Conservation (phyloP, 2,888 invertebrate genomes). For the Pollenia labialis region DNA sequence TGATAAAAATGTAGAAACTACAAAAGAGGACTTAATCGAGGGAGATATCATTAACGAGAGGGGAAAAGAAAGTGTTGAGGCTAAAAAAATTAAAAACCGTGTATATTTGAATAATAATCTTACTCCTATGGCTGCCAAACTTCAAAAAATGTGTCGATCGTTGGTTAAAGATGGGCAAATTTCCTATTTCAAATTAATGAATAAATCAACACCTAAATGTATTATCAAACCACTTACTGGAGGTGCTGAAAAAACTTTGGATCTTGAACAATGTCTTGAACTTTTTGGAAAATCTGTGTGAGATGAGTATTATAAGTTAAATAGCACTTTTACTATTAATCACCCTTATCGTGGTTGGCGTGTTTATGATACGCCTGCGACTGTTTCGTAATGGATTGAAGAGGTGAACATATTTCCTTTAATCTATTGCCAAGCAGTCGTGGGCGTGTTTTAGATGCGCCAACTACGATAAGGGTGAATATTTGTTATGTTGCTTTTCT, state of each 20-base stretch:
- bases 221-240: neutral
- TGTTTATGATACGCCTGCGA: too few species aligned
- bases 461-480: too few species aligned
- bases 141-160: constrained; percentile 9
- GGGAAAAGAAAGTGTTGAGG: too few species aligned
- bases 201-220: constrained; percentile 4
- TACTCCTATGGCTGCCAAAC: constrained; percentile 10
- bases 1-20: neutral
- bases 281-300: neutral
- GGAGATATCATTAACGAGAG: too few species aligned
- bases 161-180: constrained; percentile 15
- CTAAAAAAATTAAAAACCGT: constrained; percentile 17
- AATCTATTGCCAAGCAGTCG: too few species aligned
- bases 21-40: too few species aligned
- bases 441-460: too few species aligned
- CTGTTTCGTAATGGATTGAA: too few species aligned
- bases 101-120: constrained; percentile 31
- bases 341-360: too few species aligned
- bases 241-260: neutral
- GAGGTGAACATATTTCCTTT: too few species aligned
- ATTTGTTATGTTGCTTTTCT: neutral
- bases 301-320: neutral
- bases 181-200: neutral
- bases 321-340: neutral
- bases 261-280: neutral